phyloP scores from a whole-genome alignment of 1,140 invertebrate species.

The Pachypsylla venusta region DNA sequence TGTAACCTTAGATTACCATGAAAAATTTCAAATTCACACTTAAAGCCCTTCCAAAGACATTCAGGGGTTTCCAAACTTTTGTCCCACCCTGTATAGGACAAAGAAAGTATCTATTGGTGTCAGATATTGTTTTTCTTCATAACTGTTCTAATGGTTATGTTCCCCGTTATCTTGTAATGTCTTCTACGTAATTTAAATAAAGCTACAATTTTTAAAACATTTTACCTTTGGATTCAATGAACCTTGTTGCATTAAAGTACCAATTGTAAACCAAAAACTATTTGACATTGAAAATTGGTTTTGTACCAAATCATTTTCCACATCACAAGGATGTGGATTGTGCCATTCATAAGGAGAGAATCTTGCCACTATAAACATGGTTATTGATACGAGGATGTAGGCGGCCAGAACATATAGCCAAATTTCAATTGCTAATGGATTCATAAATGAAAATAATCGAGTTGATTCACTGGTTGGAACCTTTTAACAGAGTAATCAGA shows the following conservation, averaged over 20 bases:
- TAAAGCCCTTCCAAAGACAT: too few species aligned
- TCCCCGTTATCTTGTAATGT: too few species aligned
- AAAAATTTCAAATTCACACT: too few species aligned
- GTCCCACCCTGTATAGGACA: too few species aligned
- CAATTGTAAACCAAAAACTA: slow-evolving; percentile 58
- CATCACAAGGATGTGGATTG: slow-evolving; percentile 54
- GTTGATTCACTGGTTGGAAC: slow-evolving; percentile 55
- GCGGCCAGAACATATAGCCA: slow-evolving; percentile 65
- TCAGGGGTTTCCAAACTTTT: too few species aligned
- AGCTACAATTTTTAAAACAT: too few species aligned
- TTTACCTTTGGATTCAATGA: slow-evolving; percentile 54
- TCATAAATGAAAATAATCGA: slow-evolving; percentile 71
- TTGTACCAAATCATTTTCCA: slow-evolving; percentile 44
- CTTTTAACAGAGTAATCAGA: too few species aligned
- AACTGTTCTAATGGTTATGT: too few species aligned
- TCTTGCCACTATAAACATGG: slow-evolving; percentile 65
- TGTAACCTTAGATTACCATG: too few species aligned
- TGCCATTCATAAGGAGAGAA: slow-evolving; percentile 71
- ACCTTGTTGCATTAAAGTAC: slow-evolving; percentile 70
- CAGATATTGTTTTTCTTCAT: too few species aligned
- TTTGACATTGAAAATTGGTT: slow-evolving; percentile 31
- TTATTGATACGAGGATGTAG: slow-evolving; percentile 60
- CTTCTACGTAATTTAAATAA: too few species aligned
- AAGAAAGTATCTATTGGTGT: too few species aligned
- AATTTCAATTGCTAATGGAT: slow-evolving; percentile 69